Conservation (phyloP, 2,888 invertebrate species). For the Epinotia ramella region DNA sequence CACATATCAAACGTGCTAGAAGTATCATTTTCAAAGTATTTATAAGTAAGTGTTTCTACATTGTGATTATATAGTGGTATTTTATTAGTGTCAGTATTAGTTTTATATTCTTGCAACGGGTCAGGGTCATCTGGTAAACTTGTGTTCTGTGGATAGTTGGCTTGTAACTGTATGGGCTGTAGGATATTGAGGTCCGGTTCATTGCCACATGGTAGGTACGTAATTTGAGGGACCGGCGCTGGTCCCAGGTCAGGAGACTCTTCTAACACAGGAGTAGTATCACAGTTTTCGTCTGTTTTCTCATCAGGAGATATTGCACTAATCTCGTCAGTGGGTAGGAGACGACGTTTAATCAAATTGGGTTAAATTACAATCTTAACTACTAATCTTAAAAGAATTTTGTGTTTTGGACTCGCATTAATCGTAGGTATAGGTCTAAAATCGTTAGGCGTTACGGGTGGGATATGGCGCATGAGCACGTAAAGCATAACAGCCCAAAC, state of each 20-base stretch:
- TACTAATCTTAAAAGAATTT: no score
- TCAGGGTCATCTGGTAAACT: constrained; percentile 78
- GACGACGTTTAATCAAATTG: no score
- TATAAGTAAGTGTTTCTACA: constrained; percentile 81
- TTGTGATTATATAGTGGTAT: constrained; percentile 68
- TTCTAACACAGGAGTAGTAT: constrained; percentile 62
- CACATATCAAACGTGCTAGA: constrained; percentile 97
- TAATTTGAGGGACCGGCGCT: constrained; percentile 52
- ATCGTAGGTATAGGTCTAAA: no score
- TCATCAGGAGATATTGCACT: constrained; percentile 83
- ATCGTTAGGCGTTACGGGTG: no score
- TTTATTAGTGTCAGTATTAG: constrained; percentile 67
- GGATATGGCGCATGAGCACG: no score
- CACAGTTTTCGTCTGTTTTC: constrained; percentile 72
- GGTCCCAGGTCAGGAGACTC: constrained; percentile 58
- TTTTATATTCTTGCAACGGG: constrained; percentile 72
- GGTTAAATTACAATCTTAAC: no score
- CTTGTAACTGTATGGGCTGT: constrained; percentile 76
- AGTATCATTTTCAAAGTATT: constrained; percentile 96
- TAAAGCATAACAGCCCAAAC: no score
- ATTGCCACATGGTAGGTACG: constrained; percentile 57
- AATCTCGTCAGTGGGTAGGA: constrained; percentile 87
- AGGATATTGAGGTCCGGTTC: constrained; percentile 73
- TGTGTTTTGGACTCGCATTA: no score
- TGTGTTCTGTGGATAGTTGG: constrained; percentile 67